Base-by-base conservation (phyloP, 2,113 vertebrate genomes). In the Tenebrosternarchus preto region DNA sequence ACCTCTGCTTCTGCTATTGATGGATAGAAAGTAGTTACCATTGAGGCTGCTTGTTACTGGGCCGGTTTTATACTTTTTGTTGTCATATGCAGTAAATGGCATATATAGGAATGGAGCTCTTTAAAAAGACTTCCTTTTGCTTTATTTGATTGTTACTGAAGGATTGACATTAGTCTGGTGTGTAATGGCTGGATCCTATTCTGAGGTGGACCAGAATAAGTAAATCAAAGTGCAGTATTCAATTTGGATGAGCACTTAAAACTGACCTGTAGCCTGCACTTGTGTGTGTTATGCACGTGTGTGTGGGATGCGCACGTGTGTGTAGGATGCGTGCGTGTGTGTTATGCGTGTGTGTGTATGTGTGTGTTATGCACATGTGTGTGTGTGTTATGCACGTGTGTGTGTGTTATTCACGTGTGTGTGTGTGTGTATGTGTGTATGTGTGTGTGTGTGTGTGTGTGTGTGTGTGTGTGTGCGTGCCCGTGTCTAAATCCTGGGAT, bases 31-130 rank as follows among this genome's bases (percentile, higher is more conserved):
- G 64, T 33, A 36, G 64, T 36, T 36, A 67, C 12, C 46, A 27
- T 7, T 25, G 68, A 55, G 72, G 25, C 24, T 61, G 67, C 56
- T n/a, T 43, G 57, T 79, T 39, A 12, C 43, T 80, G 22, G 20
- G 3, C 29, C 19, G 55, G 39, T 70, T 2, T 67, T 17, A 29
- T 31, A 2, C 17, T 12, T n/a, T n/a, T 16, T 11, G 9, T 67
- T 33, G 19, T 39, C 64, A 36, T 66, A 8, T 66, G 19, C 29
- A 36, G 29, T 31, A 17, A 29, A 29, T 1, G 25, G 61, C 12
- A 31, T 31, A 19, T 64, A 31, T 17, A 8, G 1, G 27, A 64
- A 64, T 11, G 4, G 9, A 19, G 20, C 36, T 15, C 8, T 29
- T 29, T 25, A 33, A 39, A 29, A 36, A 33, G 29, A 7, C 17